Conservation (phyloP, 2,113 vertebrate genomes). For the Bungarus multicinctus region DNA sequence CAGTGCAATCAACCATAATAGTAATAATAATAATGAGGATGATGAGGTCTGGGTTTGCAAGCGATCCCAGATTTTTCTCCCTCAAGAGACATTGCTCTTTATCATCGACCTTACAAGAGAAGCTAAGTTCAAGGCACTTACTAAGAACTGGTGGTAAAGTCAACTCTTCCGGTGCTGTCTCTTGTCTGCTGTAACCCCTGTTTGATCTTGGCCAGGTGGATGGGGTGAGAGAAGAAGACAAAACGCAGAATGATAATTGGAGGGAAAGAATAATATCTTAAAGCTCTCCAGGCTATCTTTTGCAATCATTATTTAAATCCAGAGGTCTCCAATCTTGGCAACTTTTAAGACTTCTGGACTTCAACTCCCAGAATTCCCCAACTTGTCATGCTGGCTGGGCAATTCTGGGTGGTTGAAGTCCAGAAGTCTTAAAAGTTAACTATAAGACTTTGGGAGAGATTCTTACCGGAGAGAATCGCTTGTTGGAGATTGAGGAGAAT, state of each 20-base stretch:
- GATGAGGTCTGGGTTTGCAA: neutral
- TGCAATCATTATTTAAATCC: neutral
- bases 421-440: neutral
- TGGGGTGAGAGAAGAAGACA: neutral
- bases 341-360: neutral
- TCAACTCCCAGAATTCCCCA: neutral
- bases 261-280: too few relatives aligned
- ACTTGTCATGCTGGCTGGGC: too few relatives aligned
- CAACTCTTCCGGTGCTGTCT: rapidly evolving
- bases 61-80: neutral
- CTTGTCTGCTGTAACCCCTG: neutral
- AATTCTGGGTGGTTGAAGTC: neutral
- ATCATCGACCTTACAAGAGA: neutral
- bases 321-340: neutral
- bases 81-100: neutral
- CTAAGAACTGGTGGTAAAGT: rapidly evolving
- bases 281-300: too few relatives aligned
- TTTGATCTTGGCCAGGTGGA: constrained; percentile 40
- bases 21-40: neutral
- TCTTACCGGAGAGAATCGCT: constrained; percentile 53
- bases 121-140: constrained; percentile 27
- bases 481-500: constrained; percentile 48
- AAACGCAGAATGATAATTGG: neutral
- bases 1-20: neutral
- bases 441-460: neutral